These are phyloP conservation scores for Seira sanloemensis DNA, from an alignment of 2,888 invertebrate species.

Conservation along the genomic window DNA sequence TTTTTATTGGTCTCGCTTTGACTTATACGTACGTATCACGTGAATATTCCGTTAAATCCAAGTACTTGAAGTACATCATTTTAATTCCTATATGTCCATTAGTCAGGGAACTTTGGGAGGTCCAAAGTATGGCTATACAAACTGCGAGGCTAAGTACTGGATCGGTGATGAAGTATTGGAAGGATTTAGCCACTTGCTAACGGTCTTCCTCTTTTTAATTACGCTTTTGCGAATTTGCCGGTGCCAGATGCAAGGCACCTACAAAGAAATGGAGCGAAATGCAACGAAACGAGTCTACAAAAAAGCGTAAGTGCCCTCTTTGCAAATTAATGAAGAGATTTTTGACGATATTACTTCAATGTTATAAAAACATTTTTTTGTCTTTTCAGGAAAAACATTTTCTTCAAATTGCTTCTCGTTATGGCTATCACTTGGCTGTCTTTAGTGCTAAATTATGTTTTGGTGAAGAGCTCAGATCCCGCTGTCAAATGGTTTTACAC, in stretches of 20 bases:
- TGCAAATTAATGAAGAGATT: neutral
- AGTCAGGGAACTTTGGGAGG: constrained; percentile 61
- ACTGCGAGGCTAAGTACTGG: constrained; percentile 67
- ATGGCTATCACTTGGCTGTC: constrained; percentile 67
- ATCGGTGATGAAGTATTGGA: constrained; percentile 63
- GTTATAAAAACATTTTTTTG: no score
- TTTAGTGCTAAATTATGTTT: constrained; percentile 46
- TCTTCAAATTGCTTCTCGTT: constrained; percentile 65
- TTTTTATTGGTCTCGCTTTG: constrained; percentile 59
- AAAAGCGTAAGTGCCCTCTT: constrained; percentile 51
- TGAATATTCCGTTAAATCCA: neutral
- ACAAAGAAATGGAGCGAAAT: constrained; percentile 56
- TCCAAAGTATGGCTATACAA: constrained; percentile 62
- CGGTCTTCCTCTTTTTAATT: constrained; percentile 57
- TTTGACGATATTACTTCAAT: no score
- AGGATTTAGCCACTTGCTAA: constrained; percentile 61
- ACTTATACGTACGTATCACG: constrained; percentile 48
- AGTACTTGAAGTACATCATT: neutral
- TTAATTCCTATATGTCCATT: neutral
- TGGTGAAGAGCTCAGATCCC: constrained; percentile 57
- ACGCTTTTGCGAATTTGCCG: constrained; percentile 58
- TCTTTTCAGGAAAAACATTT: constrained; percentile 55
- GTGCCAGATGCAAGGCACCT: constrained; percentile 51
- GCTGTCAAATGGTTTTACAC: constrained; percentile 64
- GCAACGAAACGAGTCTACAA: constrained; percentile 59